These are phyloP conservation scores for Uropsilus gracilis DNA, from an alignment of 2,113 vertebrate species.

Conservation along the genomic window DNA sequence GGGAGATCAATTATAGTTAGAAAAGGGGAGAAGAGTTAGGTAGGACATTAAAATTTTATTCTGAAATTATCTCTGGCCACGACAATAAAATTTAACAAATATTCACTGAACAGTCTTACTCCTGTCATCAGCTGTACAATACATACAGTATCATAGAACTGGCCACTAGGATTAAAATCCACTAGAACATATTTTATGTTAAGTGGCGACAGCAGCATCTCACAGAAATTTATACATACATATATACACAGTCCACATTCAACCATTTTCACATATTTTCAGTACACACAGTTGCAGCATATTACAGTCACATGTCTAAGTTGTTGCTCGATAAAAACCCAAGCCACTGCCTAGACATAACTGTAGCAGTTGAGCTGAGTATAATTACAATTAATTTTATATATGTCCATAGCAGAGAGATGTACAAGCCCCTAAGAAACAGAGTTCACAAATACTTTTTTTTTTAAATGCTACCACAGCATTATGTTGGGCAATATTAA, in stretches of 20 bases:
- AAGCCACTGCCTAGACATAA: constrained; percentile 85
- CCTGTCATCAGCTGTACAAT: constrained; percentile 97
- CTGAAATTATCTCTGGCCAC: constrained; percentile 95
- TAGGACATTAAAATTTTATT: constrained; percentile 93
- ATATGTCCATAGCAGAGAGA: constrained; percentile 88
- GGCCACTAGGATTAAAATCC: constrained; percentile 91
- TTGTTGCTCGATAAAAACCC: constrained; percentile 88
- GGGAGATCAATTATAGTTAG: constrained; percentile 73
- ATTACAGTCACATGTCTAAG: constrained; percentile 90
- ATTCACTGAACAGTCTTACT: constrained; percentile 95
- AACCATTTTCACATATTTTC: constrained; percentile 93
- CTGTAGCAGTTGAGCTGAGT: constrained; percentile 86
- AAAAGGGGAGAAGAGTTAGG: constrained; percentile 83
- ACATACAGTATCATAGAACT: constrained; percentile 98
- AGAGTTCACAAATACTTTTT: constrained; percentile 85
- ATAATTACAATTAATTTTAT: constrained; percentile 83
- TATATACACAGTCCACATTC: constrained; percentile 95
- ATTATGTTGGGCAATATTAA: constrained; percentile 86
- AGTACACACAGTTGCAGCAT: constrained; percentile 92
- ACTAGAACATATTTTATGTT: constrained; percentile 89
- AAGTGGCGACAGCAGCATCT: constrained; percentile 92
- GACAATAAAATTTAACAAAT: constrained; percentile 99
- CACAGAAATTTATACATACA: constrained; percentile 91
- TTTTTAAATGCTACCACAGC: constrained; percentile 85
- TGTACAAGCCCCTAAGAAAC: constrained; percentile 88